These are phyloP conservation scores for Panulirus ornatus DNA, from an alignment of 1,140 invertebrate species.

Conservation along the genomic window DNA sequence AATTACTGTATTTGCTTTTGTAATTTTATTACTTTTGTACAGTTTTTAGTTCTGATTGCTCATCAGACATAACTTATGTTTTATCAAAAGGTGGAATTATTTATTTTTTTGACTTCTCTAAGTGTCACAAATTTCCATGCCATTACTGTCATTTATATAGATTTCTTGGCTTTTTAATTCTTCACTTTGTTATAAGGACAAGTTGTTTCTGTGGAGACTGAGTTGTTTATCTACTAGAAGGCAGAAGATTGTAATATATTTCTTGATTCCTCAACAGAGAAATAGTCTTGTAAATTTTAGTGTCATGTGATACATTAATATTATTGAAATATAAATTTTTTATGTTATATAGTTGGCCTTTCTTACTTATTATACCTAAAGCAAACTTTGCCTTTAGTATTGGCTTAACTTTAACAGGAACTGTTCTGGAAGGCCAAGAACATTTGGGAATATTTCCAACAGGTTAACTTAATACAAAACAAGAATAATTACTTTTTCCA, in stretches of 20 bases:
- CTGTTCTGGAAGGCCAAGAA: too few relatives aligned
- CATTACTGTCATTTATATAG: slow-evolving; percentile 37
- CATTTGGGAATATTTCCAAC: too few relatives aligned
- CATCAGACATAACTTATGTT: slow-evolving; percentile 56
- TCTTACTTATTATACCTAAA: slow-evolving; percentile 17
- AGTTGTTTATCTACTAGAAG: slow-evolving; percentile 25
- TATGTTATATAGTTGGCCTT: slow-evolving; percentile 71
- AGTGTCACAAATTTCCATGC: slow-evolving; percentile 58
- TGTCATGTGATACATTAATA: slow-evolving; percentile 73
- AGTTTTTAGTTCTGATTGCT: slow-evolving; percentile 53
- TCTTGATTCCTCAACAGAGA: slow-evolving; percentile 53
- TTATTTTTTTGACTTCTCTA: slow-evolving; percentile 54
- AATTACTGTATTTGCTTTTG: slow-evolving; percentile 73
- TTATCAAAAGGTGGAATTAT: slow-evolving; percentile 46
- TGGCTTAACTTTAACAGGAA: too few relatives aligned
- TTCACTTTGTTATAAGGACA: slow-evolving; percentile 40
- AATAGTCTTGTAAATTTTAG: slow-evolving; percentile 73
- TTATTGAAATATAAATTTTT: slow-evolving; percentile 75
- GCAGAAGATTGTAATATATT: slow-evolving; percentile 58
- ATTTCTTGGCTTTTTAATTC: slow-evolving; percentile 49
- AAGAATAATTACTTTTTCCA: too few relatives aligned
- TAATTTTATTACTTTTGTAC: slow-evolving; percentile 73
- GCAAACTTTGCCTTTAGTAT: too few relatives aligned
- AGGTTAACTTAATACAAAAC: too few relatives aligned
- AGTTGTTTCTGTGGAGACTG: slow-evolving; percentile 28